phyloP scores from a whole-genome alignment of 2,888 invertebrate genomes.

The Calameuta idolon region DNA sequence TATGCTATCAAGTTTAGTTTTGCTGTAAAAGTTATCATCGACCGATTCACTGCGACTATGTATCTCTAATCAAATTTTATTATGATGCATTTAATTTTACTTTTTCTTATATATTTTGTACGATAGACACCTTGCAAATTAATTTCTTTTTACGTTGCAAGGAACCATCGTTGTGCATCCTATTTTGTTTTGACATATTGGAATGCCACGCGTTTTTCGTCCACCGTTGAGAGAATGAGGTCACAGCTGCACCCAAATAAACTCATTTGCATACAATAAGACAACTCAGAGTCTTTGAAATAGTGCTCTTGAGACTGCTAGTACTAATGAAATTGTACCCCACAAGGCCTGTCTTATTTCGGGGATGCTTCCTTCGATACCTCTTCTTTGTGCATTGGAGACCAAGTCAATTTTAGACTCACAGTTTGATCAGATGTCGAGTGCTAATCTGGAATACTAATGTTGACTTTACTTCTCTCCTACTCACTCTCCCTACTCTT shows the following conservation, averaged over 20 bases:
- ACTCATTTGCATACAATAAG: slow-evolving; percentile 41
- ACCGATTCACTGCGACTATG: neutral
- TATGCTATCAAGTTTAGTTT: neutral
- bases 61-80: neutral
- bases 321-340: slow-evolving; percentile 1
- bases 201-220: slow-evolving; percentile 22
- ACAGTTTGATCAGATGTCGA: neutral
- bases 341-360: neutral
- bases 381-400: neutral
- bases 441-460: slow-evolving; percentile 3
- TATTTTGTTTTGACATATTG: slow-evolving; percentile 17
- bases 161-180: neutral
- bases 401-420: slow-evolving; percentile 3
- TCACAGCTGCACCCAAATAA: slow-evolving; percentile 42
- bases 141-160: neutral
- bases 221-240: slow-evolving; percentile 31
- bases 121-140: neutral
- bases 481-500: neutral
- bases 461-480: neutral
- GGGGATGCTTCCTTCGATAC: neutral
- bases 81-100: neutral
- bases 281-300: slow-evolving; percentile 17
- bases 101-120: neutral
- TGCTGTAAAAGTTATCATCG: neutral
- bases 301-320: neutral